Base-by-base conservation (phyloP, 2,888 invertebrate genomes). In the Hipparchia sbordonii region DNA sequence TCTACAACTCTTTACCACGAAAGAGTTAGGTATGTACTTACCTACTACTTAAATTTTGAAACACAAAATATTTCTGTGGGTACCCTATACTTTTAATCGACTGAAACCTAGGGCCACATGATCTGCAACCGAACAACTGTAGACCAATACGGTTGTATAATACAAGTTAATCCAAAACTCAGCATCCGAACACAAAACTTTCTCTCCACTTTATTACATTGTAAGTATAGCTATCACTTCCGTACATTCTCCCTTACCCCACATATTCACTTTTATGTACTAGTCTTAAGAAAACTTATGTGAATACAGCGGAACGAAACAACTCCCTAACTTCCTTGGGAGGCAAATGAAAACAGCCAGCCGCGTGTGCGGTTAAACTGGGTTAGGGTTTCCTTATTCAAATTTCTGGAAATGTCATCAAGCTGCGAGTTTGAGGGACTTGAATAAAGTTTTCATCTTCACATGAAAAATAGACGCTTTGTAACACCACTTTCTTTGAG, bases 241-340 rank as follows among this genome's bases (percentile, higher is more conserved):
- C 52, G 52, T 60, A 71, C 54, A 54, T 60, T 62, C 57, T 62
- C 62, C 59, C 67, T 59, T 67, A 72, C 61, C 51, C 72, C 72
- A 70, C 72, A 72, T 70, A 67, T 72, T 74, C 70, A 68, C 72
- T 72, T 71, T 70, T 65, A 46, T 39, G 8, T 48, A 48, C 62
- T 65, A 52, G 52, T 68, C 60, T 68, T 68, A 63, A 67, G 46
- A 67, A 67, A 74, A 71, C 68, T 71, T 73, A 73, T 73, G 67
- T 71, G 71, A 73, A 71, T 70, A 71, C 63, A 71, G 45, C 60
- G 65, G 60, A 71, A 72, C 67, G 68, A 67, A 74, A 68, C 72
- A 74, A 72, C 72, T 68, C 65, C 61, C 70, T 72, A 70, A 72
- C 67, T 74, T 74, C 68, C 66, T 23, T 67, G 67, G 59, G 62